phyloP scores from a whole-genome alignment of 1,140 invertebrate species.

The Drosophila carrolli region DNA sequence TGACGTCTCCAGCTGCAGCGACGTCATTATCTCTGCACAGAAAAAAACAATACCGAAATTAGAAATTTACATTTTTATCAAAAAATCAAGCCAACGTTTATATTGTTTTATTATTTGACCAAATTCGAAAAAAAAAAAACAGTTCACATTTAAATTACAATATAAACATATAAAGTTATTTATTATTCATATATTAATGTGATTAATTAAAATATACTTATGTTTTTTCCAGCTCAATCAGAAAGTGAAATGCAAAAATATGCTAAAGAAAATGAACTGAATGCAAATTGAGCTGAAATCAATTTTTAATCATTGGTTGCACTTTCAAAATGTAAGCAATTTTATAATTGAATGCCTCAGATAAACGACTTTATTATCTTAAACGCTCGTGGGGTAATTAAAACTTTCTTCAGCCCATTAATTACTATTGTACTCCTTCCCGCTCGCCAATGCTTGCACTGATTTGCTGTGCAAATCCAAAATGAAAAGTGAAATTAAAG shows the following conservation, averaged over 20 bases:
- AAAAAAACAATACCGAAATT: neutral
- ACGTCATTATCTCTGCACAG: conserved; percentile 53
- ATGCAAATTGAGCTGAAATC: conserved; percentile 39
- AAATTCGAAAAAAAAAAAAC: too few species aligned
- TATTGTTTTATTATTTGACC: too few species aligned
- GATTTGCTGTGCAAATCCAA: conserved; percentile 51
- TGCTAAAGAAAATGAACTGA: conserved; percentile 11
- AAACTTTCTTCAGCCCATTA: conserved; percentile 68
- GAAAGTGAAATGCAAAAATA: conserved; percentile 21
- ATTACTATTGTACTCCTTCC: conserved; percentile 22
- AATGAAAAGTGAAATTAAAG: conserved; percentile 76
- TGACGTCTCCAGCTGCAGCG: conserved; percentile 59
- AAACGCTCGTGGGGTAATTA: conserved; percentile 59
- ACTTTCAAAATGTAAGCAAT: conserved; percentile 70
- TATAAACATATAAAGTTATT: too few species aligned
- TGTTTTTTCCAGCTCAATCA: neutral
- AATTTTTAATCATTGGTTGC: conserved; percentile 43
- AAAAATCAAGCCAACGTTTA: too few species aligned
- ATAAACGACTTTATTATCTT: conserved; percentile 78
- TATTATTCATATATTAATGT: too few species aligned
- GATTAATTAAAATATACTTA: too few species aligned
- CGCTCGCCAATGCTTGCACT: conserved; percentile 13
- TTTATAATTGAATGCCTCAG: conserved; percentile 72
- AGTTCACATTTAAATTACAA: too few species aligned
- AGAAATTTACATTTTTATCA: neutral